phyloP scores from a whole-genome alignment of 2,113 vertebrate genomes.

The Nannobrachium achirus region DNA sequence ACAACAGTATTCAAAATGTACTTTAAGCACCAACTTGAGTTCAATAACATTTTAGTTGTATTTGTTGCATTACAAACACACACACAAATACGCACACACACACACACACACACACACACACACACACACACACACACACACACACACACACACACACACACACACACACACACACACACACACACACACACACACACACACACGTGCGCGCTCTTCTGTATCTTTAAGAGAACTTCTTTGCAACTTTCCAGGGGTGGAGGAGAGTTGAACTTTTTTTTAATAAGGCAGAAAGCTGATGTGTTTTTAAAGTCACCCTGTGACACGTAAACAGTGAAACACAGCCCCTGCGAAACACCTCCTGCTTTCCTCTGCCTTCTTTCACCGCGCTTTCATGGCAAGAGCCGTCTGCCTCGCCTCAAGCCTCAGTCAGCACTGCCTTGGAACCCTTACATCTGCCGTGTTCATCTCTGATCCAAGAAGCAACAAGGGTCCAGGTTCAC shows the following conservation, averaged over 20 bases:
- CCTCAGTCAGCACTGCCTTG: conserved; percentile 38
- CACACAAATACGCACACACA: background rate
- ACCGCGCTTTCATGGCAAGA: conserved; percentile 58
- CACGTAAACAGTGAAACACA: conserved; percentile 53
- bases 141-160: no score
- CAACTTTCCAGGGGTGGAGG: conserved; percentile 38
- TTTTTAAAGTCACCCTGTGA: conserved; percentile 61
- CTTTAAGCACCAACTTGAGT: no score
- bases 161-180: no score
- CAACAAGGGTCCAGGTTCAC: conserved; percentile 42
- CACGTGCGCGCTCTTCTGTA: background rate
- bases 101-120: no score
- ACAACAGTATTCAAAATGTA: no score
- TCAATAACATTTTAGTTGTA: no score
- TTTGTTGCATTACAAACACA: no score
- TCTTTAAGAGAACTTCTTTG: conserved; percentile 19
- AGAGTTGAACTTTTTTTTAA: conserved; percentile 66
- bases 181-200: no score
- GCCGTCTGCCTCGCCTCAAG: conserved; percentile 42
- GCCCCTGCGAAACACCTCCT: conserved; percentile 25
- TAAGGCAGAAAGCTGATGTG: conserved; percentile 63
- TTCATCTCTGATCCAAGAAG: conserved; percentile 64
- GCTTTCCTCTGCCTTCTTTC: conserved; percentile 30
- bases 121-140: no score
- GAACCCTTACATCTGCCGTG: conserved; percentile 68